phyloP scores from a whole-genome alignment of 2,888 invertebrate genomes.

The Pterostichus niger region DNA sequence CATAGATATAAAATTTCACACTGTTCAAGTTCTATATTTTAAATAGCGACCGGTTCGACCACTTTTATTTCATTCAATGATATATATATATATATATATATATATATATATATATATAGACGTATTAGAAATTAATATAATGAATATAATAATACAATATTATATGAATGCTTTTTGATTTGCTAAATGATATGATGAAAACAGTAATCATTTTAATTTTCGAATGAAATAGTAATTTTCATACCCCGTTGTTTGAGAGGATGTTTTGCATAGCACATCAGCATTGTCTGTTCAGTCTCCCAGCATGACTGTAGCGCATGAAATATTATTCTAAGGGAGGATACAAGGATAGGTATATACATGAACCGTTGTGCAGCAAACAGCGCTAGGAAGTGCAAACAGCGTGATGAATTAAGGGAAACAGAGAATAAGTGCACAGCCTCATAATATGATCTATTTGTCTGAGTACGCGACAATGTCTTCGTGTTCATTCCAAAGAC shows the following conservation, averaged over 20 bases:
- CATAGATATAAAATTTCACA: too few relatives aligned
- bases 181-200: too few relatives aligned
- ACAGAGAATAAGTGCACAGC: constrained; percentile 24
- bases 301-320: neutral
- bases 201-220: neutral
- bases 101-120: too few relatives aligned
- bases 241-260: neutral
- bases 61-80: too few relatives aligned
- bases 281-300: neutral
- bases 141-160: too few relatives aligned
- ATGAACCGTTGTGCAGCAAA: neutral
- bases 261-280: neutral
- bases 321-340: constrained; percentile 11
- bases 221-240: neutral
- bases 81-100: too few relatives aligned
- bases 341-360: too few relatives aligned
- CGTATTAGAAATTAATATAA: too few relatives aligned
- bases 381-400: constrained; percentile 15
- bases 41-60: too few relatives aligned
- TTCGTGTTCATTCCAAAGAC: neutral
- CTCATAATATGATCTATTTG: neutral
- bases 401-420: constrained; percentile 29
- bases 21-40: too few relatives aligned
- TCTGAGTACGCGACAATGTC: neutral
- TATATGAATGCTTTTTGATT: too few relatives aligned